Base-by-base conservation (phyloP, 2,797 vertebrate genomes). In the Intellagama lesueurii region DNA sequence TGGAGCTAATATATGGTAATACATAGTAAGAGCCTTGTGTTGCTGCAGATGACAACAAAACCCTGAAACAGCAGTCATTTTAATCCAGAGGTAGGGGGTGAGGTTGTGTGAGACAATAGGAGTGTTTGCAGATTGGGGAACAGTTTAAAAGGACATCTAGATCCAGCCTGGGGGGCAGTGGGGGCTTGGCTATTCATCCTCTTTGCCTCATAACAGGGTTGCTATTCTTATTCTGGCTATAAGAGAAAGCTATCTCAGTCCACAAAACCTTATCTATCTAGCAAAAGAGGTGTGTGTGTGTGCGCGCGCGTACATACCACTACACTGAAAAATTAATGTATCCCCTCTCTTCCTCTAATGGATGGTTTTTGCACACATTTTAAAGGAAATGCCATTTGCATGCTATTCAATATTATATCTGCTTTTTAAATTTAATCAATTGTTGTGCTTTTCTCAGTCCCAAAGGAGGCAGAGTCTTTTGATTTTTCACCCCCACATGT, bases 391-490 rank as follows among this genome's bases (percentile, higher is more conserved):
- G 17, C 22, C 70, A 76, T 92, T 94, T 93, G 93, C 89, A 92
- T 93, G 93, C 91, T 30, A 83, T 85, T 66, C 83, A 64, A 83
- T 88, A 84, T 86, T 90, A 77, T 82, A 86, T 87, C 88, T 56
- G 26, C 26, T 35, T 79, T 77, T 72, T 32, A 81, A 56, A 52
- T 87, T 91, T 89, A 91, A 92, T 94, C 91, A 90, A 28, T 86
- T 86, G 12, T 16, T 0, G 0, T 85, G 11, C 75, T 81, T 90
- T 91, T 77, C 91, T 87, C 88, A 94, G 80, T 91, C 91, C 89
- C 87, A 93, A 91, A 94, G 84, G 90, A 93, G 82, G 87, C 93
- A 88, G 47, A 80, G 70, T 94, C 90, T 94, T 95, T 90, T 96
- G 52, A 94, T 93, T 95, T 93, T 87, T 91, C 90, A 92, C 88